Evolutionary conservation across 2,888 invertebrate species (phyloP).

Genomic region (Platypus cylindrus): DNA sequence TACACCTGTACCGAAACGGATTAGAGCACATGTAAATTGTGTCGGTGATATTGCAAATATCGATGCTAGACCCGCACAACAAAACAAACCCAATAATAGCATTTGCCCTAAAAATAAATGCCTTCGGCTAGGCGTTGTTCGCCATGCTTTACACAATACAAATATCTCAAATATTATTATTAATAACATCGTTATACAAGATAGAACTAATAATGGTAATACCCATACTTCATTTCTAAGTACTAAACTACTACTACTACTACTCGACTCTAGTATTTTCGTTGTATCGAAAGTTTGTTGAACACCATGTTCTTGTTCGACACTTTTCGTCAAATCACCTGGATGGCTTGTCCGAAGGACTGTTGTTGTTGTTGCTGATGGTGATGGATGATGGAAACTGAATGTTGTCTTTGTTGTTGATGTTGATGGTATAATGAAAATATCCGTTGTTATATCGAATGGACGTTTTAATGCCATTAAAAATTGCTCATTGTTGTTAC

Average conservation of each 20-base stretch:
- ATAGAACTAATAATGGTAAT: conserved; percentile 73
- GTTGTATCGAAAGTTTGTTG: too few species aligned
- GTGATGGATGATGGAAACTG: too few species aligned
- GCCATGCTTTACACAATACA: conserved; percentile 74
- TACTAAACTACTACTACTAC: too few species aligned
- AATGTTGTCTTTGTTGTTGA: conserved; percentile 34
- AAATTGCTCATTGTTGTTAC: too few species aligned
- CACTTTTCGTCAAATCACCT: too few species aligned
- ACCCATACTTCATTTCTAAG: conserved; percentile 75
- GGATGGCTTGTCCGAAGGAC: conserved; percentile 23
- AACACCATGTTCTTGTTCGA: too few species aligned
- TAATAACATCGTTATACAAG: conserved; percentile 70
- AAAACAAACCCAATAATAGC: conserved; percentile 69
- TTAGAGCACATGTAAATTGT: conserved; percentile 65
- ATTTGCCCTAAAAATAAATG: conserved; percentile 82
- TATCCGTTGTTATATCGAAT: conserved; percentile 74
- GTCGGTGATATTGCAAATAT: conserved; percentile 68
- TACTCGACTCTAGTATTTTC: too few species aligned
- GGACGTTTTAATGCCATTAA: conserved; percentile 35
- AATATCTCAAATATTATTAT: conserved; percentile 83
- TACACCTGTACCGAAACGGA: conserved; percentile 70
- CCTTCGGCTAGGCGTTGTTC: conserved; percentile 69
- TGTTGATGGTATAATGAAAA: conserved; percentile 58
- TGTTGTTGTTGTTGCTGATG: conserved; percentile 1
- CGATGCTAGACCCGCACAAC: conserved; percentile 68